A percentile compares a stretch with the other conserved stretches of the same genome.
Evolutionary conservation across 2,113 vertebrate genomes (phyloP).

Genomic region (Paradoxurus hermaphroditus): DNA sequence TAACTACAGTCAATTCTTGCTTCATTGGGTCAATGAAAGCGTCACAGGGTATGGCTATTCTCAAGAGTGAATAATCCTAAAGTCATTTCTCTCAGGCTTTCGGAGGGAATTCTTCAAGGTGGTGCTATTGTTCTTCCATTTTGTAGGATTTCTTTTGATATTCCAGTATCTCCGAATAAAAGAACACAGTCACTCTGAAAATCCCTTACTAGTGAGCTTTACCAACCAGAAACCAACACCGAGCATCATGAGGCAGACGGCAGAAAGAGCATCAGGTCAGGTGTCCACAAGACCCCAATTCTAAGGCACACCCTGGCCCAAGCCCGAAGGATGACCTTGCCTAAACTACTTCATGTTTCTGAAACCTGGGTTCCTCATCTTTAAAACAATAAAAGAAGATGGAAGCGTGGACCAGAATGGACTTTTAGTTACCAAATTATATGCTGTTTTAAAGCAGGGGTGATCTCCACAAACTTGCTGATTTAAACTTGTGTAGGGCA

Average conservation of each 20-base stretch:
- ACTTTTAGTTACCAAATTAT: not conserved
- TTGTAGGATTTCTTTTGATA: not conserved
- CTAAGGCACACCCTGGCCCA: not conserved
- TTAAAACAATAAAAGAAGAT: not conserved
- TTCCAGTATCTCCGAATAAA: conserved; percentile 1
- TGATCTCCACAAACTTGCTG: not conserved
- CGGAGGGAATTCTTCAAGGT: not conserved
- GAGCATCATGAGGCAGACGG: not conserved
- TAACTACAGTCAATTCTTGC: not conserved
- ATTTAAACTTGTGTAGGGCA: not conserved
- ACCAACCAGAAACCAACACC: not conserved
- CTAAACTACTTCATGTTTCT: not conserved
- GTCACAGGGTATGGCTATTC: not conserved
- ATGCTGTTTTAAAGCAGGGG: not conserved
- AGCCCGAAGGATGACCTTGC: not conserved
- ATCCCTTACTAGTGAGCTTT: conserved; percentile 1
- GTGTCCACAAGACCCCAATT: not conserved
- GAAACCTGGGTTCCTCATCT: not conserved
- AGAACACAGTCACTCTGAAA: conserved; percentile 1
- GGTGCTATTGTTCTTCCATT: not conserved
- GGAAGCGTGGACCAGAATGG: not conserved
- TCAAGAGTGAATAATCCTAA: conserved; percentile 33
- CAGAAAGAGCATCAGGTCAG: not conserved
- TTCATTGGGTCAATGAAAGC: not conserved
- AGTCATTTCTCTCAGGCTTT: not conserved